phyloP scores from a whole-genome alignment of 2,797 vertebrate species.

The Zalophus californianus region DNA sequence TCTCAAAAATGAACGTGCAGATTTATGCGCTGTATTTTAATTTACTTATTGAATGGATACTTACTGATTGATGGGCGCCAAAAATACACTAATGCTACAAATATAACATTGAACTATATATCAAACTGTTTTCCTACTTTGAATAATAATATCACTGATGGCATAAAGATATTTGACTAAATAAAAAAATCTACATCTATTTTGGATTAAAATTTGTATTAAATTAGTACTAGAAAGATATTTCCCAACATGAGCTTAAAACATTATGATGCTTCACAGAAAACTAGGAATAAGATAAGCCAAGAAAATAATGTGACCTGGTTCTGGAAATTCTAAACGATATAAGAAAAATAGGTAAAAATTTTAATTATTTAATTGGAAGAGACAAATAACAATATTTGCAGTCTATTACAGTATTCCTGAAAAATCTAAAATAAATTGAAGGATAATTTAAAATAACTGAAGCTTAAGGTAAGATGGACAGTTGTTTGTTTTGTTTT shows the following conservation, averaged over 20 bases:
- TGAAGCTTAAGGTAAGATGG: not conserved
- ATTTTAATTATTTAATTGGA: constrained; percentile 7
- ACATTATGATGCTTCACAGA: not conserved
- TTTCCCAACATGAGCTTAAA: not conserved
- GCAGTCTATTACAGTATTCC: not conserved
- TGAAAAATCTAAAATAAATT: not conserved
- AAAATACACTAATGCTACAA: not conserved
- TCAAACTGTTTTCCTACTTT: not conserved
- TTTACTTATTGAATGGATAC: not conserved
- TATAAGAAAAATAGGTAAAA: not conserved
- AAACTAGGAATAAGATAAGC: not conserved
- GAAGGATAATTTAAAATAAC: not conserved
- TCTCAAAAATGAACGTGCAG: not conserved
- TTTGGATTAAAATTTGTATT: not conserved
- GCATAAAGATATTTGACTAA: not conserved
- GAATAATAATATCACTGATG: not conserved
- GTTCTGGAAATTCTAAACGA: not conserved
- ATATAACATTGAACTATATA: not conserved
- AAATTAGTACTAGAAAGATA: not conserved
- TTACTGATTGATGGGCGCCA: not conserved
- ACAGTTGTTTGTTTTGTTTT: not conserved
- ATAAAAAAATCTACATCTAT: not conserved
- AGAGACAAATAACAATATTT: not conserved
- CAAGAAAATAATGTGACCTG: not conserved
- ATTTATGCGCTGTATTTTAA: not conserved